phyloP scores from a whole-genome alignment of 2,888 invertebrate genomes.

The Stenodera caucasica region DNA sequence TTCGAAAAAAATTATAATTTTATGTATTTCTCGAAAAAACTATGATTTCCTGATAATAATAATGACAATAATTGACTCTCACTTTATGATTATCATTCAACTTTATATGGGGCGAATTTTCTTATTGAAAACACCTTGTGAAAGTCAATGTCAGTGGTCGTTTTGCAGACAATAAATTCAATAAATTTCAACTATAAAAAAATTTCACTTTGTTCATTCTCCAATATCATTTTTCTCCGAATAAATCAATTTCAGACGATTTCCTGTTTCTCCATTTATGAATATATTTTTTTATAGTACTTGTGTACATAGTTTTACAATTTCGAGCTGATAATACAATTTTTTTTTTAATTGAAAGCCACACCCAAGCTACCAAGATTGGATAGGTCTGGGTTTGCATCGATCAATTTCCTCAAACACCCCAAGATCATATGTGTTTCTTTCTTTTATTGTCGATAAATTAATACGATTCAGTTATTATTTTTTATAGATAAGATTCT shows the following conservation, averaged over 20 bases:
- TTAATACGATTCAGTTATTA: too few species aligned
- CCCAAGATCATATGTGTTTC: not conserved
- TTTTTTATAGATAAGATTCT: too few species aligned
- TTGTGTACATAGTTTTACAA: too few species aligned
- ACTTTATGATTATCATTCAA: not conserved
- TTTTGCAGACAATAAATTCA: not conserved
- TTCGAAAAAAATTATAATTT: not conserved
- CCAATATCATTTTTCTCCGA: not conserved
- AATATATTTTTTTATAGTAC: too few species aligned
- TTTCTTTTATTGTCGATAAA: not conserved
- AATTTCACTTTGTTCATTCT: not conserved
- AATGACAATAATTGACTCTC: not conserved
- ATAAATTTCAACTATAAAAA: not conserved
- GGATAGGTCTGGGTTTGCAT: constrained; percentile 4
- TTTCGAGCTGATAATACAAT: too few species aligned
- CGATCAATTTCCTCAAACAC: not conserved
- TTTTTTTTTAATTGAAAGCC: constrained; percentile 2
- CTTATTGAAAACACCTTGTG: not conserved
- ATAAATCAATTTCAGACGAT: not conserved
- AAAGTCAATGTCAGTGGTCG: not conserved
- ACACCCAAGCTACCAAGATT: constrained; percentile 3
- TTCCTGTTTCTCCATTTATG: not conserved
- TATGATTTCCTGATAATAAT: too few species aligned
- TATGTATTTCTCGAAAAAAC: too few species aligned
- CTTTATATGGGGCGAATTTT: not conserved